phyloP scores from a whole-genome alignment of 2,113 vertebrate species.

The Pedionomus torquatus region DNA sequence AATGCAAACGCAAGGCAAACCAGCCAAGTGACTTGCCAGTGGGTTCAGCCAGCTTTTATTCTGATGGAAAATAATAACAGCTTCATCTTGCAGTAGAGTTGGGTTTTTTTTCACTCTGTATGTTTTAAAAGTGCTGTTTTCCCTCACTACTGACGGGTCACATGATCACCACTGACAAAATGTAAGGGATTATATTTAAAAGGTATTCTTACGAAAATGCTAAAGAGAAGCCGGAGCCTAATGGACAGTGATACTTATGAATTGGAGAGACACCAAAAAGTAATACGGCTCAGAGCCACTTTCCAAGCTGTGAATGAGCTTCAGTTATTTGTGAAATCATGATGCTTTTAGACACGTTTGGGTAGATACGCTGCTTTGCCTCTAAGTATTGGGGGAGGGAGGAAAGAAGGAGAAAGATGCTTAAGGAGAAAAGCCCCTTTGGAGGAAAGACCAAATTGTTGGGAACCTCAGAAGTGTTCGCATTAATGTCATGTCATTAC shows the following conservation, averaged over 20 bases:
- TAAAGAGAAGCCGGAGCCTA: not conserved
- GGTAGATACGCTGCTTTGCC: slow-evolving; percentile 18
- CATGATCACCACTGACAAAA: not conserved
- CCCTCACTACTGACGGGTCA: not conserved
- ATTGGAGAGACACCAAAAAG: slow-evolving; percentile 5
- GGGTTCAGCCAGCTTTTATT: not conserved
- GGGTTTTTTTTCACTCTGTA: not conserved
- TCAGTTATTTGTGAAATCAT: not conserved
- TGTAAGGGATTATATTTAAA: not conserved
- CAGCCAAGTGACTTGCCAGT: not conserved
- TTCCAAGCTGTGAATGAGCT: not conserved
- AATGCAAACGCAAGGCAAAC: not conserved
- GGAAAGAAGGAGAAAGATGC: not conserved
- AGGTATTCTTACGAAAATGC: not conserved
- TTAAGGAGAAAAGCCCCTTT: slow-evolving; percentile 50
- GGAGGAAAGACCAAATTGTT: slow-evolving; percentile 55
- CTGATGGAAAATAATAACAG: not conserved
- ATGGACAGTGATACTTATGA: not conserved
- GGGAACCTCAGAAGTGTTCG: slow-evolving; percentile 69
- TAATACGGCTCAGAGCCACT: not conserved
- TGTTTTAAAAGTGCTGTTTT: not conserved
- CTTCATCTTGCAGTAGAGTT: not conserved
- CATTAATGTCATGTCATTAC: slow-evolving; percentile 84
- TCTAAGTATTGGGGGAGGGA: slow-evolving; percentile 1
- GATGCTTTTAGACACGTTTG: not conserved